Base-by-base conservation (phyloP, 2,113 vertebrate species). In the Gobius niger region DNA sequence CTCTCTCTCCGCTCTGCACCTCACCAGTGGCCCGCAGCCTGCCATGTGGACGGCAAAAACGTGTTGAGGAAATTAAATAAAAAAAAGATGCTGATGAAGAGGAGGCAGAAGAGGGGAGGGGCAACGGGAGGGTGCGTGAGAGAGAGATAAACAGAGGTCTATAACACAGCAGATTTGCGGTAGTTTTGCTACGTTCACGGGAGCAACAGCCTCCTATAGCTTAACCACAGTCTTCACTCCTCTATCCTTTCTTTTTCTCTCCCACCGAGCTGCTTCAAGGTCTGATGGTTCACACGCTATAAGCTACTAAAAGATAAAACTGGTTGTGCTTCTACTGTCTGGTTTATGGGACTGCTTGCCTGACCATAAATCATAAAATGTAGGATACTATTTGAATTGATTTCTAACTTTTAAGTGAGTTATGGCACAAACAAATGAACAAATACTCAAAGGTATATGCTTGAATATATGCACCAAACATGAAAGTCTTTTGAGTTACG, bases 41-140 rank as follows among this genome's bases (percentile, higher is more conserved):
- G 69, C 68, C 88, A 90, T 85, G 90, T 90, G 90, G 82, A 84
- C 24, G 67, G 81, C 72, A 82, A 67, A 76, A 87, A 90, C 72
- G 75, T 85, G 88, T 72, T 68, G 85, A 65, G 67, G 73, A 77
- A 75, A 77, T 5, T 9, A 64, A 68, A 69, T 65, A 57, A 61
- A 11, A 54, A 44, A 34, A 68, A 49, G 44, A 75, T 47, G 80
- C 34, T 61, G 81, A 57, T 70, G 67, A 68, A 82, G 76, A 76
- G 47, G 16, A 60, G 47, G 52, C 65, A 75, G 61, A 67, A 53
- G 19, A 16, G 63, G 60, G 42, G 52, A 53, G 53, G 10, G 14
- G 40, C 42, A 44, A 61, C 44, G 34, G 62, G 9, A 9, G 56
- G 50, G 47, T 62, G 68, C 34, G 53, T 63, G 68, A 77, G 63